Base-by-base conservation (phyloP, 2,113 vertebrate genomes). In the Odobenus rosmarus region DNA sequence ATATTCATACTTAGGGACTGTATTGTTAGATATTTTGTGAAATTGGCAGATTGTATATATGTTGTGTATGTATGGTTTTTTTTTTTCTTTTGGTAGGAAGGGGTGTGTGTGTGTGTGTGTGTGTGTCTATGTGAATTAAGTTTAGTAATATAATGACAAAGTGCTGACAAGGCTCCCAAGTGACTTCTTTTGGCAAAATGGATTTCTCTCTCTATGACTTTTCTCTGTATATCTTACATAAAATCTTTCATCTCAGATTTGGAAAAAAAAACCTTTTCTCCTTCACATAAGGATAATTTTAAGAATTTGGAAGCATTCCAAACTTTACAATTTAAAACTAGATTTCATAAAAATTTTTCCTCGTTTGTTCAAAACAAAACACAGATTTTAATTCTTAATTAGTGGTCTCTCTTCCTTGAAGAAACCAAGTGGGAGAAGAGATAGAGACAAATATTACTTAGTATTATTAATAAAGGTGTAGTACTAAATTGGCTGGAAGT, bases 131-230 rank as follows among this genome's bases (percentile, higher is more conserved):
- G 13, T 36, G 23, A 46, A 55, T 64, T 81, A 19, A 93, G 14
- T 93, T 79, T 83, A 81, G n/a, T 72, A 59, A 21, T 91, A 62
- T 62, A 46, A 76, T 77, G 80, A 87, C 39, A 64, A 85, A 86
- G 3, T 88, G 42, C n/a, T 76, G 42, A 31, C 49, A 76, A 69
- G 7, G 81, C n/a, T 79, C 57, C 7, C 31, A 39, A 57, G n/a
- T 93, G 46, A 93, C 76, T 90, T 82, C 28, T 57, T 95, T 91
- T 93, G 62, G 51, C 46, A 94, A 86, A 87, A 46, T 67, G 15
- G 8, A 18, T 74, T 96, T 96, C 19, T 84, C 8, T 69, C 61
- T 53, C 1, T 64, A 23, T 74, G 49, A 69, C 87, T 86, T 90
- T 42, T 81, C 10, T 76, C 36, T 97, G 15, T 81, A 74, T 79